Evolutionary conservation across 2,888 invertebrate genomes (phyloP).

Genomic region (Rutpela maculata): DNA sequence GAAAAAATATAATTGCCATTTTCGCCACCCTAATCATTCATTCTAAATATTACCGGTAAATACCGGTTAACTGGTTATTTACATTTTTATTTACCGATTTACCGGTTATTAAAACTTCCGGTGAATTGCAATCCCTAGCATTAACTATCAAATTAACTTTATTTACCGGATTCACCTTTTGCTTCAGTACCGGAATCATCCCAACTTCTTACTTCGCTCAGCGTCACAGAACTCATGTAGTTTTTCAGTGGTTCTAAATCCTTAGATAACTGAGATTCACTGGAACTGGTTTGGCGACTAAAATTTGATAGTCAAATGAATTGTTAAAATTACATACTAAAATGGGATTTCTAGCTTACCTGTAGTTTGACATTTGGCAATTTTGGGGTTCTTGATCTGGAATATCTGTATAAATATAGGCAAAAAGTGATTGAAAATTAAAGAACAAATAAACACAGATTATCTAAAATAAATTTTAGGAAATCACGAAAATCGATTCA

Average conservation of each 20-base stretch:
- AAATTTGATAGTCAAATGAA: not conserved
- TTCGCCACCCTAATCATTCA: too few species aligned
- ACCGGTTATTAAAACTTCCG: too few species aligned
- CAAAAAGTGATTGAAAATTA: not conserved
- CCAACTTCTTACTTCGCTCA: conserved; percentile 75
- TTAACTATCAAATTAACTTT: too few species aligned
- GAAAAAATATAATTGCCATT: too few species aligned
- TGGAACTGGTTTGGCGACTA: conserved; percentile 69
- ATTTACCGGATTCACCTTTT: conserved; percentile 45
- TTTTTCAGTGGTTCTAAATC: conserved; percentile 63
- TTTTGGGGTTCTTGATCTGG: conserved; percentile 53
- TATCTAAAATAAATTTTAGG: too few species aligned
- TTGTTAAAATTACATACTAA: not conserved
- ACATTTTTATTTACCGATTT: too few species aligned
- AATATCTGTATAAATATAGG: conserved; percentile 49
- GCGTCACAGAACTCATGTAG: conserved; percentile 75
- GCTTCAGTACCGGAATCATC: conserved; percentile 73
- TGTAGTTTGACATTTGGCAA: conserved; percentile 52
- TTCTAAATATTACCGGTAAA: too few species aligned
- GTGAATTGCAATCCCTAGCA: too few species aligned
- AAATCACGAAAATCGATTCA: too few species aligned
- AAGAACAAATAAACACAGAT: not conserved
- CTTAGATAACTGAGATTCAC: conserved; percentile 67
- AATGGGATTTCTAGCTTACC: conserved; percentile 45
- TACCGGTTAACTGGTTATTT: too few species aligned